Percentiles rank a stretch among this genome's conserved stretches.
Conservation (phyloP, 2,888 invertebrate species). For the Silvanus unidentatus region DNA sequence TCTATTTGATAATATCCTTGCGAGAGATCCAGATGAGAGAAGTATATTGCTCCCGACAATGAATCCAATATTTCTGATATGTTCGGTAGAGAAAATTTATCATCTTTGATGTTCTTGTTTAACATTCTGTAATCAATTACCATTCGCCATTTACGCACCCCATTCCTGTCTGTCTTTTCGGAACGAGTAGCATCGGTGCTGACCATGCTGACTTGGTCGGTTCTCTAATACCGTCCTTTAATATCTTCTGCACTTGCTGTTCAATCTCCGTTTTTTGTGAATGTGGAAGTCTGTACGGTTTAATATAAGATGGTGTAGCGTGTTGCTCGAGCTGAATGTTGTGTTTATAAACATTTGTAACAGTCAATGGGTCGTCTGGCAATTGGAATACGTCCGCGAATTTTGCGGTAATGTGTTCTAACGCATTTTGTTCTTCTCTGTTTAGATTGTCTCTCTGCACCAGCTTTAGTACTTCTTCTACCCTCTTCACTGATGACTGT, state of each 20-base stretch:
- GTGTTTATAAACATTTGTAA: constrained; percentile 23
- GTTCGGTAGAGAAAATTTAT: constrained; percentile 18
- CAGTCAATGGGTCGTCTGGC: constrained; percentile 17
- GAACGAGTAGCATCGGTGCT: constrained; percentile 19
- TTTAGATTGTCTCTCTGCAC: constrained; percentile 15
- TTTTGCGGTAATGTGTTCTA: constrained; percentile 17
- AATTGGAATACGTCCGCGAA: constrained; percentile 20
- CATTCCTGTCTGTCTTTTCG: constrained; percentile 17
- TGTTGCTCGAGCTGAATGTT: constrained; percentile 16
- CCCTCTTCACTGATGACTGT: constrained; percentile 12
- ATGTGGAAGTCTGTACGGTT: constrained; percentile 23
- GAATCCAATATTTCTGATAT: constrained; percentile 29
- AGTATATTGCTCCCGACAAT: constrained; percentile 25
- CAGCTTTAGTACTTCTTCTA: constrained; percentile 13
- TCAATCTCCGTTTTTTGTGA: constrained; percentile 23
- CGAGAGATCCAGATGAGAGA: constrained; percentile 26
- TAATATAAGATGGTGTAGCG: constrained; percentile 18
- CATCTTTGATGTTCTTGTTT: constrained; percentile 11
- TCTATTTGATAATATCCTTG: no score
- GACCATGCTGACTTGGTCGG: constrained; percentile 19
- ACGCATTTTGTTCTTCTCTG: constrained; percentile 12
- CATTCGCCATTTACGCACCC: constrained; percentile 16
- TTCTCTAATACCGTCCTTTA: constrained; percentile 22
- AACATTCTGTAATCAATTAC: constrained; percentile 19
- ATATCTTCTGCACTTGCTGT: constrained; percentile 20